Conservation (phyloP, 1,140 invertebrate genomes). For the Acromyrmex echinatior region DNA sequence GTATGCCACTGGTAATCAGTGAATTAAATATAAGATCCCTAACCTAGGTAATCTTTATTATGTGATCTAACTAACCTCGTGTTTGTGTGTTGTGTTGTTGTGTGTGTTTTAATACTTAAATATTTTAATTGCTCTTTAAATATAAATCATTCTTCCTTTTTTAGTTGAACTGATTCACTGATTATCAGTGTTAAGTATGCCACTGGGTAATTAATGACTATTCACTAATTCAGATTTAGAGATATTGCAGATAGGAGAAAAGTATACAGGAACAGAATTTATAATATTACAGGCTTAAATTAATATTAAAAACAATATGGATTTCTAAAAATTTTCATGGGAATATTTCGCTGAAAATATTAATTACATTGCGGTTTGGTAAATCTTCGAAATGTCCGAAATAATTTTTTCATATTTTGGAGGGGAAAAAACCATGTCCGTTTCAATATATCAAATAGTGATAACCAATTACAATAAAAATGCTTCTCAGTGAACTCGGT, state of each 20-base stretch:
- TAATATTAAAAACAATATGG: not conserved
- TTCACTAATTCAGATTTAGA: no score
- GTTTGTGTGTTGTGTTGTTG: no score
- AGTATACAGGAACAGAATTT: constrained; percentile 4
- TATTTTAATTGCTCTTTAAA: no score
- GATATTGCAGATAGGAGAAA: not conserved
- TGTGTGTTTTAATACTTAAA: no score
- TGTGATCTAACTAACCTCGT: no score
- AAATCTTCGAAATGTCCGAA: constrained; percentile 30
- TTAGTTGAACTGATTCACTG: no score
- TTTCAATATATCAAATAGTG: constrained; percentile 57
- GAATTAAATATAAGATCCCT: no score
- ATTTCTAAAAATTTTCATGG: constrained; percentile 15
- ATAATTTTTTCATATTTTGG: constrained; percentile 40
- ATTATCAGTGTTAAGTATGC: no score
- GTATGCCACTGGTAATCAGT: no score
- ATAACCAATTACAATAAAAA: constrained; percentile 58
- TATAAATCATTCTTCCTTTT: no score
- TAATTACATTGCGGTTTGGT: constrained; percentile 37
- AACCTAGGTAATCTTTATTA: no score
- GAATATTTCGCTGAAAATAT: constrained; percentile 42
- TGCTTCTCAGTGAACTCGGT: not conserved
- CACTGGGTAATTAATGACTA: no score
- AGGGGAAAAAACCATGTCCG: constrained; percentile 19
- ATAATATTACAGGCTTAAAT: not conserved